Evolutionary conservation across 2,113 vertebrate genomes (phyloP).

Genomic region (Mesembrinibis cayennensis): DNA sequence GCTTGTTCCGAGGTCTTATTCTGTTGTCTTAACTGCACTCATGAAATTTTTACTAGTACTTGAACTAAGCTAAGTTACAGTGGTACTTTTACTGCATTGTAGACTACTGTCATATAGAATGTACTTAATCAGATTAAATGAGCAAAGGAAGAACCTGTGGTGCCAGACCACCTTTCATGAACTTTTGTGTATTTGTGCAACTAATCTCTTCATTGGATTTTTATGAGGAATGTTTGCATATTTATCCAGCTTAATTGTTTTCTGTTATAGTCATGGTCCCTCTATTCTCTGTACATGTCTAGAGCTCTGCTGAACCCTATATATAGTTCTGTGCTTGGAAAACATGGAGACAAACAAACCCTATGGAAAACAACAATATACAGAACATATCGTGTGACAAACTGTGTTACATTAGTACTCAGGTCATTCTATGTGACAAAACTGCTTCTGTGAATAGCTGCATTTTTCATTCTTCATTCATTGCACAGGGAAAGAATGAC

Average conservation of each 20-base stretch:
- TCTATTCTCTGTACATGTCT: not conserved
- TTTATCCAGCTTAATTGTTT: not conserved
- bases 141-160: not conserved
- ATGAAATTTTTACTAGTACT: not conserved
- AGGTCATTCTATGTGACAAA: slow-evolving; percentile 3
- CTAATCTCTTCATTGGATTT: slow-evolving; percentile 36
- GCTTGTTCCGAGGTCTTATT: not conserved
- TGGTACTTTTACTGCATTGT: not conserved
- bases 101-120: not conserved
- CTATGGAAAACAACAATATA: not conserved
- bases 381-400: not conserved
- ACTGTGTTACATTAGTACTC: not conserved
- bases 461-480: slow-evolving; percentile 67
- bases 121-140: slow-evolving; percentile 19
- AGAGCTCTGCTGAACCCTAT: not conserved
- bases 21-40: not conserved
- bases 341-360: not conserved
- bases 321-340: not conserved
- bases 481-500: not conserved
- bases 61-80: not conserved
- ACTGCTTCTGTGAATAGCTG: slow-evolving; percentile 19
- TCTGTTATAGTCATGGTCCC: not conserved
- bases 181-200: slow-evolving; percentile 21
- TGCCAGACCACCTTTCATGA: slow-evolving; percentile 10
- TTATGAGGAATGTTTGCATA: slow-evolving; percentile 25